A percentile compares a stretch with the other conserved stretches of the same genome.
Conservation (phyloP, 1,140 invertebrate genomes). For the Microvelia longipes region DNA sequence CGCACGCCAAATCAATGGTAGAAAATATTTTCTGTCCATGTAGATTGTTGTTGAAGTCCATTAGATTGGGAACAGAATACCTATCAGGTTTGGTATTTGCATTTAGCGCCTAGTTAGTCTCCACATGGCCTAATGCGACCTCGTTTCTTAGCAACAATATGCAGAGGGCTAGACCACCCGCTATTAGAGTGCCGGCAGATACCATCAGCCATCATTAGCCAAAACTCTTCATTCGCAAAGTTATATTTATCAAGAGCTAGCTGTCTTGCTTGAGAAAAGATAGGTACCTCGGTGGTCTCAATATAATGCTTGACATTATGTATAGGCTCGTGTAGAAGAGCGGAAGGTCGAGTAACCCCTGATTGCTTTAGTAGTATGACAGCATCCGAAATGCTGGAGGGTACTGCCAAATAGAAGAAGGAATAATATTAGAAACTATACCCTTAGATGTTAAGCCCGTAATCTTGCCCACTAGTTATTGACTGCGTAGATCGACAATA, state of each 20-base stretch:
- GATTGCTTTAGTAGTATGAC: background rate
- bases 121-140: slow-evolving; percentile 25
- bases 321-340: background rate
- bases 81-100: background rate
- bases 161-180: slow-evolving; percentile 30
- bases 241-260: slow-evolving; percentile 22
- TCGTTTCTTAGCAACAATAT: slow-evolving; percentile 28
- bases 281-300: slow-evolving; percentile 28
- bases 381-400: background rate
- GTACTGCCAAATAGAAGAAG: background rate
- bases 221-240: slow-evolving; percentile 21
- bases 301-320: slow-evolving; percentile 17
- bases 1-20: slow-evolving; percentile 12
- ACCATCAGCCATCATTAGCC: slow-evolving; percentile 22
- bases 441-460: slow-evolving; percentile 25
- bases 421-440: background rate
- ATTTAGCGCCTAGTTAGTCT: slow-evolving; percentile 29
- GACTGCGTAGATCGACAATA: background rate
- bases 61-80: background rate
- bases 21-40: background rate
- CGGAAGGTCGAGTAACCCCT: background rate
- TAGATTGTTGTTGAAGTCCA: background rate
- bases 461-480: background rate
- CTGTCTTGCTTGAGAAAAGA: slow-evolving; percentile 25
- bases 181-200: slow-evolving; percentile 23